Base-by-base conservation (phyloP, 1,140 invertebrate genomes). In the Galendromus occidentalis region DNA sequence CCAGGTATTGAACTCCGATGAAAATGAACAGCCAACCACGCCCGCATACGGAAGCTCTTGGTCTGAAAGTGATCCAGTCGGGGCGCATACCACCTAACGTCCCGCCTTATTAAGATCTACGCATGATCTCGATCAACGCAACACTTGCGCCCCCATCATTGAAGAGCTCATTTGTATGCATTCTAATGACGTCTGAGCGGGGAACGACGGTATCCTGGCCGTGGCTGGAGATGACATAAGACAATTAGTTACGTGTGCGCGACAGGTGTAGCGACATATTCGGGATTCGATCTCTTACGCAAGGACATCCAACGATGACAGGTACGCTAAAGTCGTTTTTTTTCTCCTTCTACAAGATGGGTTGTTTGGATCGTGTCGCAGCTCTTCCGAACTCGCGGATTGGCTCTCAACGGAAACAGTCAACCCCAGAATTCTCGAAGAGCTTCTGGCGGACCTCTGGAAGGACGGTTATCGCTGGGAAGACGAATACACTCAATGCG, bases 301-400 rank as follows among this genome's bases (percentile, higher is more conserved):
- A 44, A 22, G 17, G 14, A 2, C 20, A 17, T 18, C 42, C 29
- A 65, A 47, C 25, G 33, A 65, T 42, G 14, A 20, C 42, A 12
- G 18, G 29, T 44, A 29, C 65, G 42, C 14, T 28, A 66, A 59
- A 9, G 22, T n/a, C 20, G 25, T 33, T 66, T 44, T 44, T 67
- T 5, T 66, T 41, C 42, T 67, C 68, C 70, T 65, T 64, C 76
- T n/a, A n/a, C n/a, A n/a, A 90, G 87, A 91, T 79, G 81, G 82
- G 71, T 86, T 85, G 66, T 89, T 91, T 74, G 87, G 87, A 66
- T 82, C 82, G 72, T 91, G 87, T 75, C 79, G 88, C 68, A 79
- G 82, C 63, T 74, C 81, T 18, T 80, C 78, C 42, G 76, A 79
- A 33, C 79, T 81, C 64, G 80, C 82, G 59, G 79, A 83, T 71